Percentiles rank a stretch among this genome's conserved stretches.
These are phyloP conservation scores for Trachelipus rathkii DNA, from an alignment of 1,140 invertebrate species.

Conservation along the genomic window DNA sequence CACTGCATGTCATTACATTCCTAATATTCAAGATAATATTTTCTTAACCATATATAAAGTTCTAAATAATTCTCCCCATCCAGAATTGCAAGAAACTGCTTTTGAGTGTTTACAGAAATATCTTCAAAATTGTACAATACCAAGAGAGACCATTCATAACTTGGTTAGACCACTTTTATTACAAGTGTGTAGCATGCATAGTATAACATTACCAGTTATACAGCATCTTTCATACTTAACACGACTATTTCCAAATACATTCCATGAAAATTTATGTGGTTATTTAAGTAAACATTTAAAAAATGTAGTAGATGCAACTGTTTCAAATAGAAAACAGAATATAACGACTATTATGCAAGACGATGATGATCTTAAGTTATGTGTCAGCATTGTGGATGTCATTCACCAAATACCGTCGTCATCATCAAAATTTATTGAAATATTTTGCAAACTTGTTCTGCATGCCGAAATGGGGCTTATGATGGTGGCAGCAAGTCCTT, in stretches of 20 bases:
- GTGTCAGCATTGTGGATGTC: conserved; percentile 56
- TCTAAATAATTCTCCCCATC: conserved; percentile 71
- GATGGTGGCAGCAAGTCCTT: conserved; percentile 84
- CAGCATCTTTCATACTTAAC: conserved; percentile 85
- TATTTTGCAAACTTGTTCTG: conserved; percentile 74
- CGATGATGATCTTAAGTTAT: conserved; percentile 48
- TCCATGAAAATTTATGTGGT: conserved; percentile 89
- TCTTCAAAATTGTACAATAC: conserved; percentile 70
- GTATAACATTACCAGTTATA: conserved; percentile 77
- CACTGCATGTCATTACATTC: conserved; percentile 85
- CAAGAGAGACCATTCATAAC: conserved; percentile 73
- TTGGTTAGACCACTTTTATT: conserved; percentile 77
- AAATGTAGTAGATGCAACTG: conserved; percentile 77
- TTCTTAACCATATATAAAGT: conserved; percentile 87
- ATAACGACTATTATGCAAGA: conserved; percentile 31
- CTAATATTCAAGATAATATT: conserved; percentile 73
- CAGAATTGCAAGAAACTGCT: conserved; percentile 84
- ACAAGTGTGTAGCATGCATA: conserved; percentile 78
- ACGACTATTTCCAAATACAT: conserved; percentile 89
- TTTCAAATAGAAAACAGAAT: conserved; percentile 64
- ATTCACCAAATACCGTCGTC: conserved; percentile 56
- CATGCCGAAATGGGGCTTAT: conserved; percentile 81
- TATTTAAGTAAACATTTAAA: conserved; percentile 79
- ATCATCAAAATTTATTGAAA: conserved; percentile 66
- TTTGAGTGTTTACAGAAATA: conserved; percentile 94